Evolutionary conservation across 2,113 vertebrate species (phyloP).

Genomic region (Morone chrysops): DNA sequence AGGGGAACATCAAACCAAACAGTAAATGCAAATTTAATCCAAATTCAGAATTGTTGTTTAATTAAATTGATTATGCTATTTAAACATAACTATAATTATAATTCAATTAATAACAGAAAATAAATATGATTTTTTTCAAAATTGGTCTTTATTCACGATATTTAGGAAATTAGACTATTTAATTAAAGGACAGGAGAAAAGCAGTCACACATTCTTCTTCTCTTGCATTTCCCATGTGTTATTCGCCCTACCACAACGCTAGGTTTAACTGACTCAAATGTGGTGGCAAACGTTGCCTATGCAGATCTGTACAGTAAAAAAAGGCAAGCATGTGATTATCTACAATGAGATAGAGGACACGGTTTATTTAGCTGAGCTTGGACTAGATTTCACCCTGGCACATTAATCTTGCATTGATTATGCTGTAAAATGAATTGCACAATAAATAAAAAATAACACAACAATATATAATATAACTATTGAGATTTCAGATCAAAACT

Average conservation of each 20-base stretch:
- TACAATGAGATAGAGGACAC: background rate
- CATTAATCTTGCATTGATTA: background rate
- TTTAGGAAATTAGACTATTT: background rate
- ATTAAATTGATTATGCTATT: no score
- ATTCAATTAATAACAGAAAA: background rate
- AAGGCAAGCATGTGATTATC: slow-evolving; percentile 27
- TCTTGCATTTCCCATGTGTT: background rate
- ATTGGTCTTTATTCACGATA: background rate
- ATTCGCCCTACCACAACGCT: no score
- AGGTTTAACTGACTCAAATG: no score
- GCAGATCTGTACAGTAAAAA: slow-evolving; percentile 1
- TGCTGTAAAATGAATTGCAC: background rate
- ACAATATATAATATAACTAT: background rate
- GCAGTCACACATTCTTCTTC: background rate
- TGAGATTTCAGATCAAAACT: background rate
- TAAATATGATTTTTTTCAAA: background rate
- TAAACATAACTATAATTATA: background rate
- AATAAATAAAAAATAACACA: background rate
- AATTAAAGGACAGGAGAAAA: background rate
- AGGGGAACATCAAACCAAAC: background rate
- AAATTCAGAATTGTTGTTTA: no score
- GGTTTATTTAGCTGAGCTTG: background rate
- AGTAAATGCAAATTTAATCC: background rate
- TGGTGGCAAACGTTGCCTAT: background rate
- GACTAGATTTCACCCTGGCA: background rate